Base-by-base conservation (phyloP, 2,113 vertebrate species). In the Monopterus albus region DNA sequence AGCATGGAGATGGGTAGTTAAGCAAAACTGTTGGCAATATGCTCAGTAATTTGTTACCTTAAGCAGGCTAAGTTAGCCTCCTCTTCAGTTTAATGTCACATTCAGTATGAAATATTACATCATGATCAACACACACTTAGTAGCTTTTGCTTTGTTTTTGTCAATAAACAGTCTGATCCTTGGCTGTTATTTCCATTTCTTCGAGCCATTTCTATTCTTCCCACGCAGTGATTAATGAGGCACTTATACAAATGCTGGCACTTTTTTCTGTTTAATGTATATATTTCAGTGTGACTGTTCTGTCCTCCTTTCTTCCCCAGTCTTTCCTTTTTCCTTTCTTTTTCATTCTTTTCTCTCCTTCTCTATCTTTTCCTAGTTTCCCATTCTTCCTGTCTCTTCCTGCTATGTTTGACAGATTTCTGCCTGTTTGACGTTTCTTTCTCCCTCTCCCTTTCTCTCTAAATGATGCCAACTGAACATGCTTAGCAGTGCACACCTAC, bases 1-100 rank as follows among this genome's bases (percentile, higher is more conserved):
- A 72, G 60, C 51, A 49, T 5, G 20, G 67, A 72, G 64, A 38
- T 20, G 4, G 62, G 42, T 47, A 14, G 70, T 86, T 77, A 56
- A 51, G 28, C 31, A 56, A 17, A 59, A 57, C 33, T 59, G 39
- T 64, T 15, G 31, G 67, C 51, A 47, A 12, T 43, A 52, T 35
- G 46, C 33, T 59, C 1, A 20, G 61, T 59, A 53, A 79, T 81
- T 72, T 82, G 50, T 86, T 65, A 64, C 43, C 53, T 57, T 72
- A 87, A 78, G 47, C 53, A 58, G 57, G 56, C 67, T 72, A 49
- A 40, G 64, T 66, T 52, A 42, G 33, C 31, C 58, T 55, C 46
- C 23, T 69, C 64, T 4, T 72, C 12, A 11, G 36, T 75, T 52
- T 58, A 57, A 50, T 71, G 67, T 68, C 63, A 65, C 59, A 63